Base-by-base conservation (phyloP, 2,888 invertebrate species). In the Machimus rusticus region DNA sequence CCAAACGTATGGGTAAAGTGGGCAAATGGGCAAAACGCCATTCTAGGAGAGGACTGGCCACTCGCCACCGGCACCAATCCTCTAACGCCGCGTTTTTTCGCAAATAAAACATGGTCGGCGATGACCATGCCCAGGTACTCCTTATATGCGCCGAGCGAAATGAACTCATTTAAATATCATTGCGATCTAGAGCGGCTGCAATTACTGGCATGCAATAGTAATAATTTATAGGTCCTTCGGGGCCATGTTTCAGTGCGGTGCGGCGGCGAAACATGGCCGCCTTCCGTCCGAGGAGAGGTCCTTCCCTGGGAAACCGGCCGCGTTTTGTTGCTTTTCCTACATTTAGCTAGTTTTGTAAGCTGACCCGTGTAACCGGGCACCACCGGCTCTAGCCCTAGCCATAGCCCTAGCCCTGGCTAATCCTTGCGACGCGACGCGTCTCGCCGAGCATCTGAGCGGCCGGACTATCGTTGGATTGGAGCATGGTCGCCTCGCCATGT, bases 131-230 rank as follows among this genome's bases (percentile, higher is more conserved):
- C 39, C 39, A n/a, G 77, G 57, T 39, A 23, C 39, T 86, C 51
- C 55, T 37, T 86, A 19, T 86, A 19, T 34, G 37, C 77, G 55
- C 31, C 6, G 28, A 14, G 16, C 39, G 5, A 66, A 74, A 66
- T 34, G 43, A 74, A 79, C 81, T 87, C 28, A 87, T 87, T 87
- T 87, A 87, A 87, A 87, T 87, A 87, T 87, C 87, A 87, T 87
- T 87, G 37, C 81, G 39, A 87, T 86, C 86, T 86, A 77, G 51
- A 86, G 34, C 43, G 81, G 34, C 81, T 46, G 66, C 66, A 87
- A 79, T 87, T 79, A 87, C 87, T 39, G 43, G 79, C 87, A 87
- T 87, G 87, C 87, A 87, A 74, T 77, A 86, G 77, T 34, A 76
- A 86, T 55, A 77, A 66, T 74, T 55, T 74, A 57, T 78, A 74